These are phyloP conservation scores for Calameuta idolon DNA, from an alignment of 2,888 invertebrate species.

Conservation along the genomic window DNA sequence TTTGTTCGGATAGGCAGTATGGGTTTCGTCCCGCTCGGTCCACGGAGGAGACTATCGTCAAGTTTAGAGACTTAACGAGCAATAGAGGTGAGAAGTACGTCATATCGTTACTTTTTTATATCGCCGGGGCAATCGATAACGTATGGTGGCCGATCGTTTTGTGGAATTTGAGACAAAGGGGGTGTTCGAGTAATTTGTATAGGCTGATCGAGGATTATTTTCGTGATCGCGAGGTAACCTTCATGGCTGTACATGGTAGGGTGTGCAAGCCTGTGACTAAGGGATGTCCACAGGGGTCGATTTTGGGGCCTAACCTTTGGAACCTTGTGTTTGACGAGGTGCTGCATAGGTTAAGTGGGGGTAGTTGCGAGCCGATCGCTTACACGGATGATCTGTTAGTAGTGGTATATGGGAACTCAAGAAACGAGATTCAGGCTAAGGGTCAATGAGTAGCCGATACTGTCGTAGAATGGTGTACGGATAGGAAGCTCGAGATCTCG, in stretches of 20 bases:
- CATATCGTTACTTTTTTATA: background rate
- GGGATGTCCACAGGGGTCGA: constrained; percentile 11
- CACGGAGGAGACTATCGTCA: background rate
- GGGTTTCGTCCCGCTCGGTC: background rate
- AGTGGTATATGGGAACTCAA: background rate
- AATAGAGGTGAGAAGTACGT: background rate
- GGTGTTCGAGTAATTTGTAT: background rate
- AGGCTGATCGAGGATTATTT: background rate
- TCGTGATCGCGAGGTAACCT: background rate
- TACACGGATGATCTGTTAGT: constrained; percentile 28
- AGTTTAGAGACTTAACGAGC: background rate
- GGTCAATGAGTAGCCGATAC: background rate
- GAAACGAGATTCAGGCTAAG: too few relatives aligned
- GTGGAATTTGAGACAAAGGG: background rate
- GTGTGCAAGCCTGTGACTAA: background rate
- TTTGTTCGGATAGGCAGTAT: background rate
- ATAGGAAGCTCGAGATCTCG: background rate
- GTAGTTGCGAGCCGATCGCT: background rate
- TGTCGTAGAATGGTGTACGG: background rate
- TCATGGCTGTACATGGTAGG: background rate
- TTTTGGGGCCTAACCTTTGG: constrained; percentile 18
- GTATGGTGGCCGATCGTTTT: constrained; percentile 1
- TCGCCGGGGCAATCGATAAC: constrained; percentile 5
- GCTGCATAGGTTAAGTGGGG: background rate
- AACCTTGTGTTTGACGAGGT: constrained; percentile 23